These are phyloP conservation scores for Myrmophylax atrothorax DNA, from an alignment of 2,113 vertebrate genomes.

Conservation along the genomic window DNA sequence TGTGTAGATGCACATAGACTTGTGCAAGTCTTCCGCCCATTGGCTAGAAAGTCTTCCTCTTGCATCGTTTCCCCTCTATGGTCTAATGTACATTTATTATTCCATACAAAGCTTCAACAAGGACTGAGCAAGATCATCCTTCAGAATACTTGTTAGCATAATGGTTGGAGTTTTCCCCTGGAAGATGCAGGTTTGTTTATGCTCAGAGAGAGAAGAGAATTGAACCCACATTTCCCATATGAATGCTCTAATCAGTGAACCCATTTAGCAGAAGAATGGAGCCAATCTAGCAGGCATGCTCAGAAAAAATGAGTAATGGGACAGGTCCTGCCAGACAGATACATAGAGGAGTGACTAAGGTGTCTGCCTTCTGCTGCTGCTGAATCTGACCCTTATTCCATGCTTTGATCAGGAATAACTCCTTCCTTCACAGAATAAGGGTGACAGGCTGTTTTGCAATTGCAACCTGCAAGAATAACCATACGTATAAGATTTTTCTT, in stretches of 20 bases:
- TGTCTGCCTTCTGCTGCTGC: neutral
- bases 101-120: slow-evolving; percentile 39
- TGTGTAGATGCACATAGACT: neutral
- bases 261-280: slow-evolving; percentile 53
- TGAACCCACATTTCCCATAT: slow-evolving; percentile 47
- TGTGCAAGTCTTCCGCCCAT: neutral
- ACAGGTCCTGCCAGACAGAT: slow-evolving; percentile 2
- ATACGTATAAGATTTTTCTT: neutral
- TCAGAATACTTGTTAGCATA: neutral
- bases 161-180: slow-evolving; percentile 28
- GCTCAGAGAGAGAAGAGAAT: slow-evolving; percentile 26
- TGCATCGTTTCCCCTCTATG: neutral
- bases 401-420: neutral
- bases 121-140: neutral
- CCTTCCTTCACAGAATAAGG: neutral
- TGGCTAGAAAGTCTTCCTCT: neutral
- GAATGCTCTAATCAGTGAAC: slow-evolving; percentile 58
- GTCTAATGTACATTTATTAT: slow-evolving; percentile 53
- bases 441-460: neutral
- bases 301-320: neutral
- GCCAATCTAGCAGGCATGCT: slow-evolving; percentile 28
- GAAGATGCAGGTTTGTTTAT: slow-evolving; percentile 45
- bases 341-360: neutral
- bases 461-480: neutral
- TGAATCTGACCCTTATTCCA: neutral